These are phyloP conservation scores for Acomys russatus DNA, from an alignment of 2,797 vertebrate species.

Conservation along the genomic window DNA sequence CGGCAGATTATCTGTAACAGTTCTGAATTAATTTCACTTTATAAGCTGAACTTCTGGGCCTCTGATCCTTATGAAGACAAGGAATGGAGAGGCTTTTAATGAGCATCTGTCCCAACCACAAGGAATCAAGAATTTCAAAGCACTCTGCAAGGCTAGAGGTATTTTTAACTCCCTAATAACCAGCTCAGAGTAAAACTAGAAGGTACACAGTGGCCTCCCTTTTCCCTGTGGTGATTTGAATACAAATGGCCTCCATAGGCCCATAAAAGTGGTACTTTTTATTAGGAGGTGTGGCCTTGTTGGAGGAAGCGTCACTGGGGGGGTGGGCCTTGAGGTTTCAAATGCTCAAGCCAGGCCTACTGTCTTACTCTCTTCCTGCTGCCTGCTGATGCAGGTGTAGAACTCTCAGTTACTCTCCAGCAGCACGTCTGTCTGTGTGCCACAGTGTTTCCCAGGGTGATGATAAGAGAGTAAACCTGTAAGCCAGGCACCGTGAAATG, in stretches of 20 bases:
- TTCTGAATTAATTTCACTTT: slow-evolving; percentile 18
- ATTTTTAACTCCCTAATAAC: slow-evolving; percentile 10
- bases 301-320: not conserved
- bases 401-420: not conserved
- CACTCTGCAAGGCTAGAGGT: not conserved
- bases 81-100: not conserved
- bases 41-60: not conserved
- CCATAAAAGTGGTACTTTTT: not conserved
- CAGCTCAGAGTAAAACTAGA: not conserved
- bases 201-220: not conserved
- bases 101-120: not conserved
- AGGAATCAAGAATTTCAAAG: not conserved
- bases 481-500: not conserved
- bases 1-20: not conserved
- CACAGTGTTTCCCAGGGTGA: not conserved
- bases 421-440: not conserved
- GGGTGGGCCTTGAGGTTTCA: not conserved
- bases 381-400: not conserved
- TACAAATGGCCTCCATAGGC: not conserved
- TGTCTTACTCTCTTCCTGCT: not conserved
- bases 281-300: not conserved
- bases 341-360: not conserved
- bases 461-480: not conserved
- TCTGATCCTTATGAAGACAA: slow-evolving; percentile 38
- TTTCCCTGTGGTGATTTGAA: not conserved